phyloP scores from a whole-genome alignment of 2,888 invertebrate genomes.

The Dexiosoma caninum region DNA sequence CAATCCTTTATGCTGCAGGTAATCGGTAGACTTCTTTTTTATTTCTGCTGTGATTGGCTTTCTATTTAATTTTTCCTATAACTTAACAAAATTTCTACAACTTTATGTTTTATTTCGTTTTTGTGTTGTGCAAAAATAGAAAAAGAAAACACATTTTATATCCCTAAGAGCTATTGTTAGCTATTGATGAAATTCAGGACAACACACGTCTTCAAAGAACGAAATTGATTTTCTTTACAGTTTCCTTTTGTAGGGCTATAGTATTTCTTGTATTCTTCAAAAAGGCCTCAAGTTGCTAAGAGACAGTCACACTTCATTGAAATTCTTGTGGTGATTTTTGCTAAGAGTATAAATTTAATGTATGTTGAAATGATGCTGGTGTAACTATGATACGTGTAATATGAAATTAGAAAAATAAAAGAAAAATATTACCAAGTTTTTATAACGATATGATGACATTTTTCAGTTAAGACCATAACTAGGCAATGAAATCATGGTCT shows the following conservation, averaged over 20 bases:
- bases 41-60: neutral
- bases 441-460: constrained; percentile 1
- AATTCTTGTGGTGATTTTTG: constrained; percentile 30
- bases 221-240: constrained; percentile 17
- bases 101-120: neutral
- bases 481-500: neutral
- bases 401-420: neutral
- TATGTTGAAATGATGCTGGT: constrained; percentile 39
- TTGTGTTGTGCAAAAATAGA: neutral
- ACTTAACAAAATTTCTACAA: neutral
- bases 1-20: neutral
- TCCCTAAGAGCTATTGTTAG: neutral
- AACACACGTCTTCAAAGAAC: constrained; percentile 5
- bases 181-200: constrained; percentile 7
- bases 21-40: neutral
- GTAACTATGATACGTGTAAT: constrained; percentile 14
- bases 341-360: constrained; percentile 44
- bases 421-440: no score
- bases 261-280: neutral
- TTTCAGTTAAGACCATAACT: neutral
- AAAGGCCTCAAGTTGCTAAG: neutral
- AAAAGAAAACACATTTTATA: neutral
- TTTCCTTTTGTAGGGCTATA: neutral
- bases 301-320: constrained; percentile 34
- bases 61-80: neutral